These are phyloP conservation scores for Platypus cylindrus DNA, from an alignment of 2,888 invertebrate species.

Conservation along the genomic window DNA sequence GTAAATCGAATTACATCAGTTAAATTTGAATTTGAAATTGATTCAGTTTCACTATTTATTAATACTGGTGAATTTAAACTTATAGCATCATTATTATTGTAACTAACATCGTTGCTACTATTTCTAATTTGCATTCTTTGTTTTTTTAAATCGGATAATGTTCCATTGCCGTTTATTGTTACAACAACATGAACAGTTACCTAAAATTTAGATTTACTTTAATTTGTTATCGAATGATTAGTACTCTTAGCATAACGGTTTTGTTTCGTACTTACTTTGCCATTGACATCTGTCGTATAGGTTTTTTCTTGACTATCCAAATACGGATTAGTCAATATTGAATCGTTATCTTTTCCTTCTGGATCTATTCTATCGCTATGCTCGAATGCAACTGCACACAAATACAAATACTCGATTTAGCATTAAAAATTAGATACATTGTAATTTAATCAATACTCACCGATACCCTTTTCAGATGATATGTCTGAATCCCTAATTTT, in stretches of 20 bases:
- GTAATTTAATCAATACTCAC: no score
- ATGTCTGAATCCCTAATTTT: no score
- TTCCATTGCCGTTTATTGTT: conserved; percentile 65
- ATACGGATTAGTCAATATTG: conserved; percentile 46
- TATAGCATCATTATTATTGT: conserved; percentile 36
- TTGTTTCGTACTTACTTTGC: conserved; percentile 61
- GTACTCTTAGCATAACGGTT: no score
- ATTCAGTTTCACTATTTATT: conserved; percentile 37
- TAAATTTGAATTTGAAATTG: conserved; percentile 32
- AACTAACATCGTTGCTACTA: conserved; percentile 39
- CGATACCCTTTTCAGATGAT: no score
- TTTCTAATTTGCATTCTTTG: conserved; percentile 75
- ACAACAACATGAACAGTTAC: conserved; percentile 47
- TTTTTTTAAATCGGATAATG: conserved; percentile 86
- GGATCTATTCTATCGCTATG: conserved; percentile 56
- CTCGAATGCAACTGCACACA: no score
- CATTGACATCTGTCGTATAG: conserved; percentile 65
- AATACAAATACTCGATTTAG: no score
- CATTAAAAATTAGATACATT: no score
- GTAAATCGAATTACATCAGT: conserved; percentile 48
- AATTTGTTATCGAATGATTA: not conserved
- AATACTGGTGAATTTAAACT: conserved; percentile 32
- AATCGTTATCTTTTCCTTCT: conserved; percentile 72
- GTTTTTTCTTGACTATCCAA: conserved; percentile 40
- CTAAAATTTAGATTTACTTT: conserved; percentile 12